phyloP scores from a whole-genome alignment of 92 coral and sea anemone genomes.

The Parazoanthus darwini region DNA sequence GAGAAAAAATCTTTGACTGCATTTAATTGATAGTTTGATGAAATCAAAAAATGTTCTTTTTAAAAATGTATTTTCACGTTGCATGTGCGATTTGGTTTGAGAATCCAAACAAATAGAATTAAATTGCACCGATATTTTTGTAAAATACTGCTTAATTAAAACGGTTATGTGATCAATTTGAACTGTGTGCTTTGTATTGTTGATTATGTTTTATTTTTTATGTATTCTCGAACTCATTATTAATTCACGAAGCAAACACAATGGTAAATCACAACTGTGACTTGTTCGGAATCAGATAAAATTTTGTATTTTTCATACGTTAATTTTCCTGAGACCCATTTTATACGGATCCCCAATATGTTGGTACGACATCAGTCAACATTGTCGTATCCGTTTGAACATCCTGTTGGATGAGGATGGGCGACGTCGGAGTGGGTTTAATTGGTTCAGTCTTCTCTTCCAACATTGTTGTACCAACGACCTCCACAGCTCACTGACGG shows the following conservation, averaged over 20 bases:
- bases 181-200: neutral
- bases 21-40: neutral
- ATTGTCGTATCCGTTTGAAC: too few species aligned
- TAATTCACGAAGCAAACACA: neutral
- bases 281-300: too few species aligned
- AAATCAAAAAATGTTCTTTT: neutral
- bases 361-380: too few species aligned
- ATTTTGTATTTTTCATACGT: too few species aligned
- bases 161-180: neutral
- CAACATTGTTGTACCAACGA: too few species aligned
- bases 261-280: too few species aligned
- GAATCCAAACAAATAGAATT: neutral
- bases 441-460: too few species aligned
- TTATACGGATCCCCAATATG: too few species aligned
- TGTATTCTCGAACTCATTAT: neutral
- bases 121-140: conserved; percentile 24
- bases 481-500: too few species aligned
- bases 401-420: too few species aligned
- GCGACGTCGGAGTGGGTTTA: too few species aligned
- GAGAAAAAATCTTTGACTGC: conserved; percentile 5
- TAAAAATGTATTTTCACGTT: conserved; percentile 14
- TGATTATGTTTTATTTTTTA: neutral
- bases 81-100: neutral
- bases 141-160: neutral
- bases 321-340: too few species aligned